These are phyloP conservation scores for Phocides pigmalion DNA, from an alignment of 1,140 invertebrate genomes.

Conservation along the genomic window DNA sequence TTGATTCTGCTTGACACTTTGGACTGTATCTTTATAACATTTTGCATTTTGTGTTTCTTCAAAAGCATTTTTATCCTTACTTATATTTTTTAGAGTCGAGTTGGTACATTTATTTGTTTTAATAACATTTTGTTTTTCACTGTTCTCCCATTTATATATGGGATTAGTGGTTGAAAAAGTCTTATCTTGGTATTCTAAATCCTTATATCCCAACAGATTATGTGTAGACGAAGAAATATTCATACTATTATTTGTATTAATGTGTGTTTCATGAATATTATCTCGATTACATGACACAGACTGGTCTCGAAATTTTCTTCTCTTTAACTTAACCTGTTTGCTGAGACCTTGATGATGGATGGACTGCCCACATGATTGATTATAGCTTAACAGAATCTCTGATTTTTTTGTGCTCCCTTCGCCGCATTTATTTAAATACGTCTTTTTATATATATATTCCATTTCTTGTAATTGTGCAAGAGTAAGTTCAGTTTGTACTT, in stretches of 20 bases:
- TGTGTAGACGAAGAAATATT: neutral
- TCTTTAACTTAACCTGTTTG: slow-evolving; percentile 15
- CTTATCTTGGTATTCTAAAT: neutral
- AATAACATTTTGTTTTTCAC: neutral
- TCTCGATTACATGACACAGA: neutral
- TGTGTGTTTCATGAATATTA: neutral
- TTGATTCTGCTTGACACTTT: neutral
- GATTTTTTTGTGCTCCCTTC: neutral
- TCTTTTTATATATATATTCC: slow-evolving; percentile 7
- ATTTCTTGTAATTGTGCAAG: slow-evolving; percentile 6
- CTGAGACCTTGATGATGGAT: neutral
- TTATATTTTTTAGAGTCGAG: no score
- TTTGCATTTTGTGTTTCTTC: neutral
- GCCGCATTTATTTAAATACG: neutral
- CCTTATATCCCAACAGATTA: neutral
- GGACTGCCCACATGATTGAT: neutral
- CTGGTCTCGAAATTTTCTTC: slow-evolving; percentile 6
- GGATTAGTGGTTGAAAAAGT: no score
- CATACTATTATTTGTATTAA: neutral
- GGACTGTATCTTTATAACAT: slow-evolving; percentile 1
- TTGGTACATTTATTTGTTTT: no score
- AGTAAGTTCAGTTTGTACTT: slow-evolving; percentile 43
- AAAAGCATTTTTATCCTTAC: no score
- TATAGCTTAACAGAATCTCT: neutral
- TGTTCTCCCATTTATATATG: neutral